phyloP scores from a whole-genome alignment of 1,140 invertebrate genomes.

The Trichonephila clavata region DNA sequence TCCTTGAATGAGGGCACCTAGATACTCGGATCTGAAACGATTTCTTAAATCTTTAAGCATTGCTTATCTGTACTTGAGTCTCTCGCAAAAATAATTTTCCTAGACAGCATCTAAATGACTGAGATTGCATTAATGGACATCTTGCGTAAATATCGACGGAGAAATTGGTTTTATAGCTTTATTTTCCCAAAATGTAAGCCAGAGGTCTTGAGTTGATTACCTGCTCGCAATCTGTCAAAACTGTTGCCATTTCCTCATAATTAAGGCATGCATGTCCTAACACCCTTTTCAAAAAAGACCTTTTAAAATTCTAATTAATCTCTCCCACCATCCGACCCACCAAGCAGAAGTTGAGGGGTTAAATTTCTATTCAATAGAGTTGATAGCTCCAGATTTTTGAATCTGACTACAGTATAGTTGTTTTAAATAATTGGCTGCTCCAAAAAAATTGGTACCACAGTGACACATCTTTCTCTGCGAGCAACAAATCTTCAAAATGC shows the following conservation, averaged over 20 bases:
- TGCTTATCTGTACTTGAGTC: no score
- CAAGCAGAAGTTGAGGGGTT: background rate
- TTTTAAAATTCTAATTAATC: background rate
- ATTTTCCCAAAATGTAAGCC: no score
- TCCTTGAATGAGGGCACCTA: no score
- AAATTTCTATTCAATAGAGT: background rate
- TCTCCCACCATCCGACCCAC: background rate
- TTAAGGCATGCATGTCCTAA: no score
- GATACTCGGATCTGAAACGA: no score
- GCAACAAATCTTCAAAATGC: background rate
- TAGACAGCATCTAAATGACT: no score
- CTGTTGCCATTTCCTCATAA: background rate
- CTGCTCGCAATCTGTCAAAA: background rate
- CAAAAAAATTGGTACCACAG: background rate
- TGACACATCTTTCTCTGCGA: background rate
- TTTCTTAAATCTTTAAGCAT: no score
- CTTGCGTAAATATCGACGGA: background rate
- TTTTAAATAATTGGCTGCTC: background rate
- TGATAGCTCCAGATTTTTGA: background rate
- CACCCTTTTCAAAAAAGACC: no score
- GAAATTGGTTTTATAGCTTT: background rate
- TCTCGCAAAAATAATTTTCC: no score
- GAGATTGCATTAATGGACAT: no score
- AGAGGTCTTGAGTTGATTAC: slow-evolving; percentile 2
- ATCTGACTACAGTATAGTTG: background rate